Evolutionary conservation across 2,888 invertebrate species (phyloP), one percentile per base, ranked within the genome.

Genomic region (Tetrapedia diversipes): DNA sequence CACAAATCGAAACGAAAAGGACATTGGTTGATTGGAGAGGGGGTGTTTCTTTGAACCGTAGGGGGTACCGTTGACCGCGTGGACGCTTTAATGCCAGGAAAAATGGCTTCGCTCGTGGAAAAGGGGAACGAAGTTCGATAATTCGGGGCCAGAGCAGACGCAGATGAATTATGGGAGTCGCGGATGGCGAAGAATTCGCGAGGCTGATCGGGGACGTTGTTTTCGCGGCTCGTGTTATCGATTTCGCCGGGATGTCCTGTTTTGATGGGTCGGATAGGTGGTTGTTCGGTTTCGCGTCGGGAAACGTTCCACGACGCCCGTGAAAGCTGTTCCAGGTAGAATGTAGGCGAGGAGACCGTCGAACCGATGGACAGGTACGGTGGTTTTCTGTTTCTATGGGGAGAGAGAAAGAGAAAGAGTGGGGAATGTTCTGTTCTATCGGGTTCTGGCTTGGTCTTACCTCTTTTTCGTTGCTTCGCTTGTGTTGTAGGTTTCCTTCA

Each of bases 161-260:
- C 14, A 27, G 10, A 27, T 10, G n/a, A 22, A n/a, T n/a, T n/a
- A n/a, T 39, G 34, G 37, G 2, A 29, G 22, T 27, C 22, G 2
- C 19, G 16, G 53, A 14, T 39, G 54, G 29, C 10, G 22, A 16
- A 34, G n/a, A 43, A 71, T 29, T 34, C 22, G 3, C 34, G 2
- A 16, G 32, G 32, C 27, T 22, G 51, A 24, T 34, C 41, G 57
- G 27, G 8, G 16, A 47, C 41, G 16, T 27, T 41, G 65, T 53
- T 73, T 65, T 73, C 37, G 24, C 32, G 19, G 22, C 45, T 45
- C n/a, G 56, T 71, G 34, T 34, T 61, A 74, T 74, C 73, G 73
- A 74, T 74, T 51, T 64, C 63, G 57, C n/a, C 16, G 65, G 74
- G 41, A 60, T 56, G 65, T 75, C 65, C 54, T 54, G 73, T 65